Percentiles rank a stretch among this genome's conserved stretches.
These are phyloP conservation scores for Archegozetes longisetosus DNA, from an alignment of 1,140 invertebrate genomes.

Conservation along the genomic window DNA sequence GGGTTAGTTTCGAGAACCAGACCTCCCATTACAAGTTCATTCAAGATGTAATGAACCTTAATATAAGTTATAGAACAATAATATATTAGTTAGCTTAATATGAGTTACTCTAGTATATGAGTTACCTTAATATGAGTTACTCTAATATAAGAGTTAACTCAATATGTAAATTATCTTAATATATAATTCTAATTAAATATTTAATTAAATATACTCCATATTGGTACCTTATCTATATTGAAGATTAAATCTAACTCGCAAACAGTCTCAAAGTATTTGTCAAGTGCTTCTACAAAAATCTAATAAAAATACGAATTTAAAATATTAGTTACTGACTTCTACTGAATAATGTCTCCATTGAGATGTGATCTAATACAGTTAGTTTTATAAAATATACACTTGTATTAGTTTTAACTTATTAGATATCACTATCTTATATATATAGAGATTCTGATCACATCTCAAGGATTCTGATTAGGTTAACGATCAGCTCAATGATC, in stretches of 20 bases:
- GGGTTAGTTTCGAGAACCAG: conserved; percentile 99
- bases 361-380: no score
- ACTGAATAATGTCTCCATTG: not conserved
- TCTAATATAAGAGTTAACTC: no score
- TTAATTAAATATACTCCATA: not conserved
- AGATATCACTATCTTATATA: no score
- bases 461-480: no score
- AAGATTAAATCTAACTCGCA: conserved; percentile 98
- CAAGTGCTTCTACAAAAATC: conserved; percentile 96
- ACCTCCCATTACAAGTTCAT: conserved; percentile 97
- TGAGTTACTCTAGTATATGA: no score
- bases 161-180: not conserved
- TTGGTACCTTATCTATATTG: conserved; percentile 79
- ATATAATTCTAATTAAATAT: not conserved
- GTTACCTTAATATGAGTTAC: no score
- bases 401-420: no score
- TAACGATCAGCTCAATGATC: no score
- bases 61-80: conserved; percentile 8
- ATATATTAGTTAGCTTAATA: no score
- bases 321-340: not conserved
- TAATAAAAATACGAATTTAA: conserved; percentile 20
- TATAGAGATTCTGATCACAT: no score
- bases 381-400: no score
- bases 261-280: conserved; percentile 99
- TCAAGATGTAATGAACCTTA: conserved; percentile 87